phyloP scores from a whole-genome alignment of 1,140 invertebrate genomes.

The Batillaria attramentaria region DNA sequence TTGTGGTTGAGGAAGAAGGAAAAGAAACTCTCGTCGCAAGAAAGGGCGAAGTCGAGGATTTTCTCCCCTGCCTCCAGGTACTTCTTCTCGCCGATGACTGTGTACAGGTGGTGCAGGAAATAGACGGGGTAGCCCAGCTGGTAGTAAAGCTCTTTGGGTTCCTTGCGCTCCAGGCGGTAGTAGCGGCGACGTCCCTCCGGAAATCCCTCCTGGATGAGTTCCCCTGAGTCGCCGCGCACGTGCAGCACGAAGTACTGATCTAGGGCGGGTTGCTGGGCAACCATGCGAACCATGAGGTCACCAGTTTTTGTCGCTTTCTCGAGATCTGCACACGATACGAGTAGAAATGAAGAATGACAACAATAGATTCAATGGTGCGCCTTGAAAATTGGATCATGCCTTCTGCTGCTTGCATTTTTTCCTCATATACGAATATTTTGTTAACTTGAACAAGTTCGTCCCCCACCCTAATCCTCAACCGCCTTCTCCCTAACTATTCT shows the following conservation, averaged over 20 bases:
- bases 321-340: conserved; percentile 43
- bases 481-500: too few relatives aligned
- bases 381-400: too few relatives aligned
- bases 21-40: conserved; percentile 43
- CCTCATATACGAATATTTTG: too few relatives aligned
- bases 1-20: conserved; percentile 48
- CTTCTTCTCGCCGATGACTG: conserved; percentile 32
- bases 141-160: conserved; percentile 44
- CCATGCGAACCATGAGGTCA: conserved; percentile 40
- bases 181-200: conserved; percentile 34
- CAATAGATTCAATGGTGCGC: too few relatives aligned
- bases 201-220: conserved; percentile 20
- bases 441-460: too few relatives aligned
- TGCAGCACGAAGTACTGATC: conserved; percentile 36
- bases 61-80: conserved; percentile 39
- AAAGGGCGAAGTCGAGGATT: conserved; percentile 45
- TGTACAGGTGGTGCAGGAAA: conserved; percentile 47
- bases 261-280: conserved; percentile 40
- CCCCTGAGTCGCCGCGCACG: conserved; percentile 25
- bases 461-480: too few relatives aligned
- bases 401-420: too few relatives aligned
- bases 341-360: too few relatives aligned
- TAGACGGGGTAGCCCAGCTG: conserved; percentile 48
- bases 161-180: conserved; percentile 20
- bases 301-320: conserved; percentile 40